Evolutionary conservation across 2,888 invertebrate genomes (phyloP).

Genomic region (Anoncus sp.): DNA sequence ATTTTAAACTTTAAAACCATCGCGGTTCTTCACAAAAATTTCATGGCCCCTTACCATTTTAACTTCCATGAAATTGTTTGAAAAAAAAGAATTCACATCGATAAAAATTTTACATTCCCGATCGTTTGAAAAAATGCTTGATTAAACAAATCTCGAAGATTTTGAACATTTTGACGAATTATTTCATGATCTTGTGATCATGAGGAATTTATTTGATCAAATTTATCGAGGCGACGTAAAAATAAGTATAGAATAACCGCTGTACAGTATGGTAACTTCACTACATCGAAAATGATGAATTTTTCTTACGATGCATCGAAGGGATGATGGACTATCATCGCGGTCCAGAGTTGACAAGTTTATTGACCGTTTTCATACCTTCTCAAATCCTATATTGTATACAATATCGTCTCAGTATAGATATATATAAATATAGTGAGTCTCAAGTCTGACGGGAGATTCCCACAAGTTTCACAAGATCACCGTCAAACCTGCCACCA

Average conservation of each 20-base stretch:
- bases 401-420: constrained; percentile 42
- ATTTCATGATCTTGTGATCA: too few species aligned
- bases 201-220: not conserved
- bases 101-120: too few species aligned
- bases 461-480: constrained; percentile 61
- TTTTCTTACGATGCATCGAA: constrained; percentile 19
- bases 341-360: constrained; percentile 69
- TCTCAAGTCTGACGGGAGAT: constrained; percentile 32
- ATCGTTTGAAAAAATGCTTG: too few species aligned
- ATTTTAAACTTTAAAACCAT: too few species aligned
- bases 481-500: constrained; percentile 57
- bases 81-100: too few species aligned
- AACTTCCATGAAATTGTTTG: too few species aligned
- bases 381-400: constrained; percentile 25
- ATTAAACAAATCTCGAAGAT: too few species aligned
- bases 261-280: constrained; percentile 37
- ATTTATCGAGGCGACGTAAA: not conserved
- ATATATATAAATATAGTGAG: constrained; percentile 8
- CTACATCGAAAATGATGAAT: constrained; percentile 49
- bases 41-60: too few species aligned
- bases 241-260: not conserved
- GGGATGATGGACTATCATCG: constrained; percentile 69
- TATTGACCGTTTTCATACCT: constrained; percentile 62
- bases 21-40: too few species aligned
- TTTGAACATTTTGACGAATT: too few species aligned